Evolutionary conservation across 2,797 vertebrate genomes (phyloP).

Genomic region (Chelon auratus): DNA sequence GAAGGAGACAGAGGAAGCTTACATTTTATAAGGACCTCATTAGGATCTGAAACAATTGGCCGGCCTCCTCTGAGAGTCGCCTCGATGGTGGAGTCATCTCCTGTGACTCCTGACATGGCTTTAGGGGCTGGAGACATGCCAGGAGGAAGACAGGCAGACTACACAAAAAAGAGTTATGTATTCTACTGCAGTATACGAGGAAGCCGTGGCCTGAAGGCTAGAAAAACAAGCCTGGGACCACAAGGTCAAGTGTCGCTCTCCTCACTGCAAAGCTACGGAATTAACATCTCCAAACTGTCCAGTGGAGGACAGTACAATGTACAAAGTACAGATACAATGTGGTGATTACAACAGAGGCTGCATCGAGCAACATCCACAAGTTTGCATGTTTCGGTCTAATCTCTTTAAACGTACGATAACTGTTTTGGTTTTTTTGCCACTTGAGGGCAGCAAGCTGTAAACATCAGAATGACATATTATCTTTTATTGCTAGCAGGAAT

Average conservation of each 20-base stretch:
- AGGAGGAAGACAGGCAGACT: conserved; percentile 66
- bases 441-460: conserved; percentile 2
- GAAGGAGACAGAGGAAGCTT: conserved; percentile 53
- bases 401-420: neutral
- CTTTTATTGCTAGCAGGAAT: neutral
- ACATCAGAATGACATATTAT: neutral
- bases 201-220: conserved; percentile 66
- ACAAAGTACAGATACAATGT: neutral
- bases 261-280: conserved; percentile 33
- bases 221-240: conserved; percentile 71
- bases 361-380: neutral
- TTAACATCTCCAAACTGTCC: conserved; percentile 3
- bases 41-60: conserved; percentile 69
- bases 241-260: conserved; percentile 65
- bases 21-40: conserved; percentile 73
- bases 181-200: conserved; percentile 51
- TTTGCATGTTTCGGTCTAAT: neutral
- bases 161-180: conserved; percentile 66
- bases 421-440: neutral
- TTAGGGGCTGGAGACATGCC: conserved; percentile 67
- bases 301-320: conserved; percentile 10
- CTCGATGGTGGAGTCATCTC: conserved; percentile 69
- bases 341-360: conserved; percentile 24
- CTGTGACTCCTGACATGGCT: conserved; percentile 63
- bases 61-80: conserved; percentile 54